Percentiles rank a stretch among this genome's conserved stretches.
phyloP scores from a whole-genome alignment of 1,140 invertebrate genomes.

The Dreissena rostriformis region DNA sequence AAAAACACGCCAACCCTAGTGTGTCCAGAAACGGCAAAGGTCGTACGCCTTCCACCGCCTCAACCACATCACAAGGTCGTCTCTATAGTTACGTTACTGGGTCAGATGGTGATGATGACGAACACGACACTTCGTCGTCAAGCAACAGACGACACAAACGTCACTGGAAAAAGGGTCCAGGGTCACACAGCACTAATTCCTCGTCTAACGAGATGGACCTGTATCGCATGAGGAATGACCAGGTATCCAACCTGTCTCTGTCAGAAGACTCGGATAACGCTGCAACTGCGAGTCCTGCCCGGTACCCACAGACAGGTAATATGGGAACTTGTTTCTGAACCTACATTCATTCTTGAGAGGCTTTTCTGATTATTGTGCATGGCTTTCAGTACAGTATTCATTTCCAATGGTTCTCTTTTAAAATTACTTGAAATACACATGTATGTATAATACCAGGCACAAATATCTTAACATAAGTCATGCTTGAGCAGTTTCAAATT shows the following conservation, averaged over 20 bases:
- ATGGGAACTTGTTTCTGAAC: too few relatives aligned
- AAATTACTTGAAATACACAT: too few relatives aligned
- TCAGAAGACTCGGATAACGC: constrained; percentile 61
- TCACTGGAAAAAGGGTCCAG: constrained; percentile 48
- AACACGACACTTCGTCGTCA: constrained; percentile 53
- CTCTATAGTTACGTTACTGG: constrained; percentile 71
- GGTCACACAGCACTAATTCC: constrained; percentile 65
- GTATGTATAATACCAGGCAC: too few relatives aligned
- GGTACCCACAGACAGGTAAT: constrained; percentile 49
- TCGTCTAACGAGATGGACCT: constrained; percentile 66
- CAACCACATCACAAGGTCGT: constrained; percentile 44
- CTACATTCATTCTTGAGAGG: too few relatives aligned
- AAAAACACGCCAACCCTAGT: constrained; percentile 11
- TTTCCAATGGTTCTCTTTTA: too few relatives aligned
- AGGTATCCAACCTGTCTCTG: constrained; percentile 63
- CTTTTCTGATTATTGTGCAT: too few relatives aligned
- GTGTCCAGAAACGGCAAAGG: constrained; percentile 33
- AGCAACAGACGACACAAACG: constrained; percentile 30
- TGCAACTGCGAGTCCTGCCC: constrained; percentile 7
- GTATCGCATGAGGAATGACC: constrained; percentile 54
- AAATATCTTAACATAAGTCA: too few relatives aligned
- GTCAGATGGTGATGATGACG: constrained; percentile 75
- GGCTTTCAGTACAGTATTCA: too few relatives aligned
- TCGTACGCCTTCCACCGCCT: constrained; percentile 32
- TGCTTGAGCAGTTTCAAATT: too few relatives aligned